Evolutionary conservation across 2,888 invertebrate genomes (phyloP), one percentile per base, ranked within the genome.

Genomic region (Caenorhabditis imperialis): DNA sequence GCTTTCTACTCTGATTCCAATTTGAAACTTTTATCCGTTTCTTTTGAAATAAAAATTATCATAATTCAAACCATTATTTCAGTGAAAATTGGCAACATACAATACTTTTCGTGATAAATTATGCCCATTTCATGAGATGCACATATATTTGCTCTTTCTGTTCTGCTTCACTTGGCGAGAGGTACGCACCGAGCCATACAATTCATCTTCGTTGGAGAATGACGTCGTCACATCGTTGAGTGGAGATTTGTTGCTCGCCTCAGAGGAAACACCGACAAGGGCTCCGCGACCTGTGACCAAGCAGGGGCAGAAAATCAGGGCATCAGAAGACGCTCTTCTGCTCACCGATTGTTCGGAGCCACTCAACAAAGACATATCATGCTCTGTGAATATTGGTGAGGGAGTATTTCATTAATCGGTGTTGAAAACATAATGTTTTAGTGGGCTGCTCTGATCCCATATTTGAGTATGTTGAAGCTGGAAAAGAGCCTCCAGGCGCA

Each of bases 371-470:
- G 83, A 84, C 53, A 77, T 83, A 50, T 71, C 78, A n/a, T 85
- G 85, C 55, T 75, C 79, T 1, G 83, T 83, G 4, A 60, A 78
- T 35, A 63, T 80, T 50, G 79, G 84, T 84, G 12, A 55, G 74
- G 58, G 2, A 27, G n/a, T 18, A 4, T n/a, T 10, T 33, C 10
- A 16, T 25, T 37, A 37, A 37, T 37, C 7, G 6, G 18, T 23
- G 12, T 23, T 23, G 18, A 40, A 40, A 40, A 14, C n/a, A 40
- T 18, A 40, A 40, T 8, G 5, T 81, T 84, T 71, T 71, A 83
- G 85, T 84, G n/a, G 78, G 75, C 44, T 85, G 85, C 60, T 75
- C 80, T n/a, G 75, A 72, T 30, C 71, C 76, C 40, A 61, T 73
- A 1, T 63, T 72, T 25, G 55, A 54, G 12, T 45, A 58, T 37